Evolutionary conservation across 2,888 invertebrate genomes (phyloP).

Genomic region (Acanthococcus lagerstroemiae): DNA sequence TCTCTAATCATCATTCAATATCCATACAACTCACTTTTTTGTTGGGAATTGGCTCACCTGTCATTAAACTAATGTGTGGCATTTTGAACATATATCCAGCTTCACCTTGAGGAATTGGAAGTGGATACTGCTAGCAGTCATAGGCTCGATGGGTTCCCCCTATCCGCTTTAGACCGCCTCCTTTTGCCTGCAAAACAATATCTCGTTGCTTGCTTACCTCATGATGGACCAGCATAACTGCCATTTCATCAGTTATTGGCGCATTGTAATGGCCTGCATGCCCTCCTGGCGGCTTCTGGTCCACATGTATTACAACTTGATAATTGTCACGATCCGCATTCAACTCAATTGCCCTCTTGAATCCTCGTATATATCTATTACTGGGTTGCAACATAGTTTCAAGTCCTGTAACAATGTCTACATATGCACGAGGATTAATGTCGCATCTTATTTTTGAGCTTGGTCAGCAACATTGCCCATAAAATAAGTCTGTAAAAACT

Average conservation of each 20-base stretch:
- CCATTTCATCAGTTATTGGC: conserved; percentile 27
- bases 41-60: conserved; percentile 17
- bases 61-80: conserved; percentile 4
- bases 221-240: conserved; percentile 27
- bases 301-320: conserved; percentile 20
- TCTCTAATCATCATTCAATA: conserved; percentile 36
- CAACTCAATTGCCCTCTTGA: not conserved
- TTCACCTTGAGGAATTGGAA: conserved; percentile 20
- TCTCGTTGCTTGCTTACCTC: not conserved
- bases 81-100: conserved; percentile 28
- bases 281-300: conserved; percentile 13
- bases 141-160: conserved; percentile 44
- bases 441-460: no score
- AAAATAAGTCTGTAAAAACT: not conserved
- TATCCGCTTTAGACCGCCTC: conserved; percentile 42
- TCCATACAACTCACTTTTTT: conserved; percentile 37
- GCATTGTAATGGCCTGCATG: conserved; percentile 31
- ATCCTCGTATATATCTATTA: no score
- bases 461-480: not conserved
- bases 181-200: not conserved
- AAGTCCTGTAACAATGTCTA: no score
- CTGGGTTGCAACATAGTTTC: no score
- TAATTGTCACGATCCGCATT: not conserved
- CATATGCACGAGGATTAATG: no score
- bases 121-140: conserved; percentile 19